Evolutionary conservation across 35 echinoderm and acorn worm species (phyloP).

Genomic region (Ophiothrix spiculata): DNA sequence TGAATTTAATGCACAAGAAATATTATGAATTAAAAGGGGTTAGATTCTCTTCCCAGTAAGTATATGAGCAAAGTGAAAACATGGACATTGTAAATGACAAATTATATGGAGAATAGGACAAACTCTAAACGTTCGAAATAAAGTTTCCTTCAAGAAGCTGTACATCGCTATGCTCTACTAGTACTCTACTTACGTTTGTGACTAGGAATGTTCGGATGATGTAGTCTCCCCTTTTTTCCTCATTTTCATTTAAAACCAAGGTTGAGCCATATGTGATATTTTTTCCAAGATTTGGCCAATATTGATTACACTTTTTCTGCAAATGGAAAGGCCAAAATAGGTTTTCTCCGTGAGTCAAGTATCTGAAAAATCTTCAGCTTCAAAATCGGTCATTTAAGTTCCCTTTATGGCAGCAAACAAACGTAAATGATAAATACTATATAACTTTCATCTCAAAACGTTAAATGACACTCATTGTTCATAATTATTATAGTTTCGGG

Average conservation of each 20-base stretch:
- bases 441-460: too few species aligned
- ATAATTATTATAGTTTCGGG: too few species aligned
- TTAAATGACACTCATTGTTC: too few species aligned
- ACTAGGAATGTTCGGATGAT: not conserved
- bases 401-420: too few species aligned
- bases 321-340: too few species aligned
- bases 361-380: too few species aligned
- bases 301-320: not conserved
- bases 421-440: too few species aligned
- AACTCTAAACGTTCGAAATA: not conserved
- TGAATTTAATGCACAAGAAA: not conserved
- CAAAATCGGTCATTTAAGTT: too few species aligned
- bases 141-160: not conserved
- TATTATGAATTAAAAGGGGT: not conserved
- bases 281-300: not conserved
- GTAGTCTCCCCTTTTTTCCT: not conserved
- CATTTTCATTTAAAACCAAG: not conserved
- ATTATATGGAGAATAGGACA: not conserved
- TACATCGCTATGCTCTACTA: not conserved
- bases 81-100: too few species aligned
- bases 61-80: too few species aligned
- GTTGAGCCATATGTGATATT: not conserved
- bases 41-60: not conserved
- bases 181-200: not conserved
- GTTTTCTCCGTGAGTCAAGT: too few species aligned